A percentile compares a stretch with the other conserved stretches of the same genome.
Evolutionary conservation across 2,797 vertebrate species (phyloP).

Genomic region (Crotalus adamanteus): DNA sequence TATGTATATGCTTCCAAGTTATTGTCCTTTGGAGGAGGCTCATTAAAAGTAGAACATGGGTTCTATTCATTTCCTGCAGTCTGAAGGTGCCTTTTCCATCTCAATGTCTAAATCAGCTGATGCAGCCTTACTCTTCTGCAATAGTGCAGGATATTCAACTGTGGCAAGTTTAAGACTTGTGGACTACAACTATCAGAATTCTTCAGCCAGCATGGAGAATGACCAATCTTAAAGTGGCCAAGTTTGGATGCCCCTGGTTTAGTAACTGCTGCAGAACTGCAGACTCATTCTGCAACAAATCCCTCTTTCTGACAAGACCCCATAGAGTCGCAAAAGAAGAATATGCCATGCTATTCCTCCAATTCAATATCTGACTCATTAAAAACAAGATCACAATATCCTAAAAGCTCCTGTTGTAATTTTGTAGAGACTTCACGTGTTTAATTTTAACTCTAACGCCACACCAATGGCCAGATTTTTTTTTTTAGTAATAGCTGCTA

Average conservation of each 20-base stretch:
- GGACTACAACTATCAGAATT: too few species aligned
- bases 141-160: neutral
- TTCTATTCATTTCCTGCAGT: neutral
- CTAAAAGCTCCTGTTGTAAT: neutral
- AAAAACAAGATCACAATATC: neutral
- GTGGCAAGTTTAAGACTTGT: too few species aligned
- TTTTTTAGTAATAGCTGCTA: neutral
- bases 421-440: neutral
- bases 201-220: too few species aligned
- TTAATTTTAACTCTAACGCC: neutral
- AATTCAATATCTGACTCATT: neutral
- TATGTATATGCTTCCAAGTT: neutral
- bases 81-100: neutral
- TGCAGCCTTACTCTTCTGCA: neutral
- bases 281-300: neutral
- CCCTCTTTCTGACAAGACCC: neutral
- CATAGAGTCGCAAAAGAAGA: neutral
- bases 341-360: neutral
- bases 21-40: neutral
- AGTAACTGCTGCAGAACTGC: neutral
- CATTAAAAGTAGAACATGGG: neutral
- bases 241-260: neutral
- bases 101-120: neutral
- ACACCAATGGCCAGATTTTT: neutral
- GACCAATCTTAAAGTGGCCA: too few species aligned